Conservation (phyloP, 1,140 invertebrate genomes). For the Lepidurus apus region DNA sequence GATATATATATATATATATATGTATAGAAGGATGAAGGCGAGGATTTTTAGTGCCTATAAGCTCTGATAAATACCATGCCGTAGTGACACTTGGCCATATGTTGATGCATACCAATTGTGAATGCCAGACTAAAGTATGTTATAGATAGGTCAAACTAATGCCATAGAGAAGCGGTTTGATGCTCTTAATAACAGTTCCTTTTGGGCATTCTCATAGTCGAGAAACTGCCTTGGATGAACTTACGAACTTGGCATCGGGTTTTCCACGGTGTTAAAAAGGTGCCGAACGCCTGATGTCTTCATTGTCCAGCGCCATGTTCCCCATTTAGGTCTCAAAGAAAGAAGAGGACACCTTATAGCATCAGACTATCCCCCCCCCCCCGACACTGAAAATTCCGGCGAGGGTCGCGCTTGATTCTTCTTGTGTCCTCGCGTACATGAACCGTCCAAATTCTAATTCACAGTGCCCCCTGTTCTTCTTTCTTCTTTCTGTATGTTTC, state of each 20-base stretch:
- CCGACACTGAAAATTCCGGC: background rate
- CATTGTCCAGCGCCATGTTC: slow-evolving; percentile 11
- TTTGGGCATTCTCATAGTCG: background rate
- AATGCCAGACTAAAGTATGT: background rate
- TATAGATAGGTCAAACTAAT: background rate
- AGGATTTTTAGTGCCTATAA: background rate
- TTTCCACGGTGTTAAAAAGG: background rate
- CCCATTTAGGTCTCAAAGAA: slow-evolving; percentile 5
- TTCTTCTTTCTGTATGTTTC: background rate
- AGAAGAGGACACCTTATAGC: background rate
- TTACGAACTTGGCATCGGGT: background rate
- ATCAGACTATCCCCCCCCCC: background rate
- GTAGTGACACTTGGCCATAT: slow-evolving; percentile 8
- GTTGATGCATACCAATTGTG: background rate
- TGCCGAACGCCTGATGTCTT: slow-evolving; percentile 4
- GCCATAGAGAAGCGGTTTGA: background rate
- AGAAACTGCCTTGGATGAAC: slow-evolving; percentile 3
- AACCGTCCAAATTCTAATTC: slow-evolving; percentile 18
- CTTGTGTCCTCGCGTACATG: slow-evolving; percentile 9
- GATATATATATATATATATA: no score
- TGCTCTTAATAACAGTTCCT: background rate
- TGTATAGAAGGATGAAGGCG: background rate
- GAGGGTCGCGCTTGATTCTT: slow-evolving; percentile 12
- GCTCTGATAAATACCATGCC: slow-evolving; percentile 14
- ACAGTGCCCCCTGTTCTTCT: slow-evolving; percentile 12